Conservation (phyloP, 2,797 vertebrate genomes). For the Halcyon smyrnensis region DNA sequence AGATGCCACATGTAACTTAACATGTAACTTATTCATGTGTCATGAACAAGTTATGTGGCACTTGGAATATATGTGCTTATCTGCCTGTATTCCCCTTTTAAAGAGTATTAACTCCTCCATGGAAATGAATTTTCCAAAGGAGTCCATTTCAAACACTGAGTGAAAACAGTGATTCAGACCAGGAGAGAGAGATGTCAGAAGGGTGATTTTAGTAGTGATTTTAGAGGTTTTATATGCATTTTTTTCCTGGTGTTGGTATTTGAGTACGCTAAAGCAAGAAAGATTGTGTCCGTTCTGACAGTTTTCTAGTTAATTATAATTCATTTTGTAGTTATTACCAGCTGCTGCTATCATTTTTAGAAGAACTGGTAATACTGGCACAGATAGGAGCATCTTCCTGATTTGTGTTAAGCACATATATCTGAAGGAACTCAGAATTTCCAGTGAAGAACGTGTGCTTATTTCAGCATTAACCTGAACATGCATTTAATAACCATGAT, state of each 20-base stretch:
- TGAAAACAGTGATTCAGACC: neutral
- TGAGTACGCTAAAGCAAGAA: neutral
- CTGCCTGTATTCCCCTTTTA: neutral
- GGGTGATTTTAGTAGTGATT: neutral
- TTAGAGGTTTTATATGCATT: neutral
- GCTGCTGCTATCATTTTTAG: neutral
- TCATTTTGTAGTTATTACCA: neutral
- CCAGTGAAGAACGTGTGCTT: neutral
- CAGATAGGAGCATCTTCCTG: neutral
- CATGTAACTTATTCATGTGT: neutral
- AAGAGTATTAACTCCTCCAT: neutral
- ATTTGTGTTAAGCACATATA: neutral
- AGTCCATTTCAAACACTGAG: neutral
- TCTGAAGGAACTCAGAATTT: neutral
- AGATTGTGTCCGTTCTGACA: neutral
- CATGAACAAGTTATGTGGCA: neutral
- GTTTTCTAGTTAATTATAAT: neutral
- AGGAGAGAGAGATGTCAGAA: neutral
- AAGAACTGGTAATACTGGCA: neutral
- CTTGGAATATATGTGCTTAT: neutral
- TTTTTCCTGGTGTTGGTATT: neutral
- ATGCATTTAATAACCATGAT: neutral
- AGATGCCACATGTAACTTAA: neutral
- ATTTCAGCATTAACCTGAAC: neutral
- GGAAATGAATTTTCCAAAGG: conserved; percentile 4